phyloP scores from a whole-genome alignment of 2,888 invertebrate genomes.

The Halictus ligatus region DNA sequence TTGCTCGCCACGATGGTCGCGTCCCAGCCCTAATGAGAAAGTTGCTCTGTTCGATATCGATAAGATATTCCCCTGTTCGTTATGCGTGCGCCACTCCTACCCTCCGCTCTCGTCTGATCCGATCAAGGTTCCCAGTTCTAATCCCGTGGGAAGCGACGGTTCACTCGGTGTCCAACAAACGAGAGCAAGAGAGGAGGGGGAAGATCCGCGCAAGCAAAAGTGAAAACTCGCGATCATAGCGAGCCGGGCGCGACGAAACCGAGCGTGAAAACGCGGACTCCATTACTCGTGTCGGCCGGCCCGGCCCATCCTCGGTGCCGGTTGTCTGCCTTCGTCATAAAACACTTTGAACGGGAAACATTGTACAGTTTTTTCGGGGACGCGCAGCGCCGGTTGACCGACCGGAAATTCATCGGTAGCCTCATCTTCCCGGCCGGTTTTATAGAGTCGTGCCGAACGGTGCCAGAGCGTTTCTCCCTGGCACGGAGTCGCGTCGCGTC shows the following conservation, averaged over 20 bases:
- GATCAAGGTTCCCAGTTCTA: slow-evolving; percentile 20
- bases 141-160: slow-evolving; percentile 53
- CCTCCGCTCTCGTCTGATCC: not conserved
- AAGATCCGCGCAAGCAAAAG: slow-evolving; percentile 33
- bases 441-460: not conserved
- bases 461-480: not conserved
- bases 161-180: not conserved
- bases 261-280: slow-evolving; percentile 20
- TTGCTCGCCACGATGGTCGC: not conserved
- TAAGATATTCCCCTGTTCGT: slow-evolving; percentile 58
- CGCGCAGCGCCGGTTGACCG: slow-evolving; percentile 37
- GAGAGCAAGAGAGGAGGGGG: too few species aligned
- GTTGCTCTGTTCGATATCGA: slow-evolving; percentile 46
- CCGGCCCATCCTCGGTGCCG: not conserved
- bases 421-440: slow-evolving; percentile 13
- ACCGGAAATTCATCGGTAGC: slow-evolving; percentile 49
- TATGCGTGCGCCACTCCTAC: slow-evolving; percentile 5
- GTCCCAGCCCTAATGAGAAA: slow-evolving; percentile 44
- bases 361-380: slow-evolving; percentile 38
- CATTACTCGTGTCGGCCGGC: not conserved
- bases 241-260: slow-evolving; percentile 16
- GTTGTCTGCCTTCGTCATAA: slow-evolving; percentile 19
- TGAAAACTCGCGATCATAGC: slow-evolving; percentile 44
- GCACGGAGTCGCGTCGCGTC: not conserved
- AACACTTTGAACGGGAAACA: slow-evolving; percentile 46